phyloP scores from a whole-genome alignment of 2,888 invertebrate genomes.

The Eurytoma adleriae region DNA sequence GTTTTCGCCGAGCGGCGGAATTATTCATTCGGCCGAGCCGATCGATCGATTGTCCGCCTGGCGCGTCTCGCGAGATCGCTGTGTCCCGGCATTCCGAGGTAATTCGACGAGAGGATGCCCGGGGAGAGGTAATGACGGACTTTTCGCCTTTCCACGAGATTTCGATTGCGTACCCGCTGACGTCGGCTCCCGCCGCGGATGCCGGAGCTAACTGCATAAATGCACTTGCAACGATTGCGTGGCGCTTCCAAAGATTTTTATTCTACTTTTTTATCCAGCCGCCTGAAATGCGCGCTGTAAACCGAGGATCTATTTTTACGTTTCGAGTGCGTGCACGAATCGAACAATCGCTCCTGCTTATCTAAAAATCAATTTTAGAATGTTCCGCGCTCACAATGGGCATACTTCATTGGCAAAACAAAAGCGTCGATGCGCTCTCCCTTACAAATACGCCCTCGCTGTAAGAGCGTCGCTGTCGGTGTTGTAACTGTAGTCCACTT shows the following conservation, averaged over 20 bases:
- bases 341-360: background rate
- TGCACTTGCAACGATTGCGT: too few species aligned
- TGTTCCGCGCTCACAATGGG: background rate
- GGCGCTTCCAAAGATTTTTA: too few species aligned
- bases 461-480: conserved; percentile 6
- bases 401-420: background rate
- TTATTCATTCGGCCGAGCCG: conserved; percentile 30
- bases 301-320: too few species aligned
- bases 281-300: too few species aligned
- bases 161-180: too few species aligned
- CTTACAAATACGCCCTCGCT: background rate
- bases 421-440: background rate
- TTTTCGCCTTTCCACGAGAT: conserved; percentile 1
- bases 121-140: conserved; percentile 2
- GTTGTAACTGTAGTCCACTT: conserved; percentile 51
- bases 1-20: conserved; percentile 16
- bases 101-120: conserved; percentile 13
- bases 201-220: too few species aligned
- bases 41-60: background rate
- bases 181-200: too few species aligned
- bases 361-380: conserved; percentile 12
- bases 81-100: conserved; percentile 22
- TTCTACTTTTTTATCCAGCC: too few species aligned
- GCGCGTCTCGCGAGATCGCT: background rate
- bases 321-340: too few species aligned